These are phyloP conservation scores for Netelia melanura DNA, from an alignment of 2,888 invertebrate species.

Conservation along the genomic window DNA sequence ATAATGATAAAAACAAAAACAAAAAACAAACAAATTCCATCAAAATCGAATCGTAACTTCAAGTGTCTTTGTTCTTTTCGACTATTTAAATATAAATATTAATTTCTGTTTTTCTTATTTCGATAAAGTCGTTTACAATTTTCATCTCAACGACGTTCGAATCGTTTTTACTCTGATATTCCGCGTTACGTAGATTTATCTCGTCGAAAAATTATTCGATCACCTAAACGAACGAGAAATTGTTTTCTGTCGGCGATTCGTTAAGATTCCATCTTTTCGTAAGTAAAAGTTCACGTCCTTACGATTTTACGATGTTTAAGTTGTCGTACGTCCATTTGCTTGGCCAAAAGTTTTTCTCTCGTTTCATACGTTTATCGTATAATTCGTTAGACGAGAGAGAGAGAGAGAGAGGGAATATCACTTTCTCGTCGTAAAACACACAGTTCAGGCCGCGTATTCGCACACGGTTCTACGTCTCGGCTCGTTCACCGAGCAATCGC, in stretches of 20 bases:
- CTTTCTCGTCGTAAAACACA: conserved; percentile 12
- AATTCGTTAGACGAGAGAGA: not conserved
- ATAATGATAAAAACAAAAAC: not conserved
- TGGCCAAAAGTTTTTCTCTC: not conserved
- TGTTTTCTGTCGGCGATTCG: not conserved
- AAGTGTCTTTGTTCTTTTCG: not conserved
- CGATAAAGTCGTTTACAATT: conserved; percentile 21
- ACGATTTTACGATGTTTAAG: not conserved
- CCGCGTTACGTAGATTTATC: not conserved
- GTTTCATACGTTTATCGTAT: not conserved
- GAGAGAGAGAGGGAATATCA: conserved; percentile 25
- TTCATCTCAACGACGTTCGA: not conserved
- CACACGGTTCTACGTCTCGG: conserved; percentile 36
- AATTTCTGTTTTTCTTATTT: not conserved
- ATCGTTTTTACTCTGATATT: not conserved
- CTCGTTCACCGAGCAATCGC: conserved; percentile 7
- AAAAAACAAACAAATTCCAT: not conserved
- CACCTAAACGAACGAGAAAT: conserved; percentile 3
- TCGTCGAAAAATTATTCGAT: not conserved
- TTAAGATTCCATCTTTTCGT: not conserved
- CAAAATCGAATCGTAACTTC: not conserved
- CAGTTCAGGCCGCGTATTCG: conserved; percentile 48
- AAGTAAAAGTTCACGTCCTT: not conserved
- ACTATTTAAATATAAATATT: not conserved
- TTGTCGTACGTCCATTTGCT: not conserved